Base-by-base conservation (phyloP, 2,113 vertebrate genomes). In the Atractosteus spatula region DNA sequence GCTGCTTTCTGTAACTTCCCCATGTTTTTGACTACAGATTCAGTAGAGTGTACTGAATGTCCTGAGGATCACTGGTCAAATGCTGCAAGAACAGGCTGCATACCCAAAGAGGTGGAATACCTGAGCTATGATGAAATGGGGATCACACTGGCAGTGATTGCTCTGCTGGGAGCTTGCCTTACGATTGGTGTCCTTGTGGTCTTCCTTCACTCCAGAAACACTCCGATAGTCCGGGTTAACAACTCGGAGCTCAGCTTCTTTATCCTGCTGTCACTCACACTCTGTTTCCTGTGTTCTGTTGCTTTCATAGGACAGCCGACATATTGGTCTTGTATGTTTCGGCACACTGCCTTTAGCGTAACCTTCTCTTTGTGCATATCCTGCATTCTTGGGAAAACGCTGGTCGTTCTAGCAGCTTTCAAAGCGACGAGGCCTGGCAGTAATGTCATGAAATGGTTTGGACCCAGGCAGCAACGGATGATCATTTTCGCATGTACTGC, bases 271-370 rank as follows among this genome's bases (percentile, higher is more conserved):
- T 86, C 90, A 1, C 74, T 90, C 66, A 78, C 75, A 12, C 66
- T 88, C 8, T 90, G 87, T 68, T 91, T 88, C 56, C 84, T 91
- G 6, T 90, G 89, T 67, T 79, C 83, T 29, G 76, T 90, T 63
- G 70, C 84, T 43, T 90, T 90, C 62, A 88, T 91, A 2, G 72
- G 75, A 71, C 66, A 77, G 69, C 61, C 66, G 69, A 81, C 80
- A 62, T 43, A 14, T 55, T 74, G 77, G 76, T 75, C 71, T 17
- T 85, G 80, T 69, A 79, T 85, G 70, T 41, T 85, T 5, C 54
- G 75, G 47, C 81, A 83, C 75, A 78, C 79, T 29, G 70, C 73
- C 55, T 84, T 82, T 44, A 73, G 77, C 17, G 66, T 82, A n/a
- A 76, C 76, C 3, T 84, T 82, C 74, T 79, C 74, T 17, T 57